These are phyloP conservation scores for Kryptopterus vitreolus DNA, from an alignment of 2,797 vertebrate genomes.

Conservation along the genomic window DNA sequence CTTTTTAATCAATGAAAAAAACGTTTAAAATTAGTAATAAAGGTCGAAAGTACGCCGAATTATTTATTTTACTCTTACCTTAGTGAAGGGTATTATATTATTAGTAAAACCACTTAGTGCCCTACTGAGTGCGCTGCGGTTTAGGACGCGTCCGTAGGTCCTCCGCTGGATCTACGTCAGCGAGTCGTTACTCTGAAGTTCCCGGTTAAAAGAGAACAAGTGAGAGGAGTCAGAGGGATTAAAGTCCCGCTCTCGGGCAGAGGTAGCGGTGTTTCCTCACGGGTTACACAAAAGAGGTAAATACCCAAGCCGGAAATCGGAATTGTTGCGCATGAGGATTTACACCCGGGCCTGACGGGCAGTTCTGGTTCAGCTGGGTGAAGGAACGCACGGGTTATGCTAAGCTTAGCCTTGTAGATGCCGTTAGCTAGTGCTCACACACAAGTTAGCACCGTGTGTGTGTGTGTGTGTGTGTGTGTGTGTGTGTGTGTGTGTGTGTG, in stretches of 20 bases:
- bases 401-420: background rate
- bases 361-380: background rate
- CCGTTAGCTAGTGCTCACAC: background rate
- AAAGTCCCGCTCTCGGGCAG: background rate
- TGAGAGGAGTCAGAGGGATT: background rate
- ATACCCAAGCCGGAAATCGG: no score
- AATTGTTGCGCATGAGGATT: background rate
- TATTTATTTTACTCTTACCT: background rate
- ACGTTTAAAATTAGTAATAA: no score
- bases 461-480: background rate
- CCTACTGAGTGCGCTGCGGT: background rate
- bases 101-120: background rate
- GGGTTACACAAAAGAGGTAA: constrained; percentile 9
- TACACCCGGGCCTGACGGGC: no score
- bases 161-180: constrained; percentile 29
- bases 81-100: background rate
- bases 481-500: background rate
- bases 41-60: no score
- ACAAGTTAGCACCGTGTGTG: background rate
- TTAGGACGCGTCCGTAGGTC: background rate
- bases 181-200: constrained; percentile 35
- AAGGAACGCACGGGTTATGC: constrained; percentile 1
- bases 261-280: no score
- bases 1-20: no score
- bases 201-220: constrained; percentile 29